Evolutionary conservation across 1,140 invertebrate species (phyloP).

Genomic region (Colletes latitarsis): DNA sequence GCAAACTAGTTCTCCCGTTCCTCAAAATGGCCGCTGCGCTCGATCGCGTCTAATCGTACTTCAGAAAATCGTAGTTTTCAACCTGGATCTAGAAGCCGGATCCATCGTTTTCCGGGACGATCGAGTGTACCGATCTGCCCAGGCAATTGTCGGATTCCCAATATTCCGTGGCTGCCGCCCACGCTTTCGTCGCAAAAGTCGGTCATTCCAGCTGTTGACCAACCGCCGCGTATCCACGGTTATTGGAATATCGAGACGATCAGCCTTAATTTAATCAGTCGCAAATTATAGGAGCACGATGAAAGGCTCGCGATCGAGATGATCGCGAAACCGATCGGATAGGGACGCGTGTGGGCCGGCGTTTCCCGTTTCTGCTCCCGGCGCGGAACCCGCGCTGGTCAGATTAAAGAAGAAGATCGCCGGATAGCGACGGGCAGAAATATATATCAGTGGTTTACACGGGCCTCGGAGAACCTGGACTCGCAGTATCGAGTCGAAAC

Average conservation of each 20-base stretch:
- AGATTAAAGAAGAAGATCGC: conserved; percentile 46
- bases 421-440: conserved; percentile 28
- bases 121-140: no score
- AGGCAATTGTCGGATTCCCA: neutral
- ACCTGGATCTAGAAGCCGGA: neutral
- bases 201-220: neutral
- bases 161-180: neutral
- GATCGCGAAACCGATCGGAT: conserved; percentile 42
- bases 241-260: conserved; percentile 6
- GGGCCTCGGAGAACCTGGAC: conserved; percentile 13
- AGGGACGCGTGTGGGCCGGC: conserved; percentile 41
- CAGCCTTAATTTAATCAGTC: conserved; percentile 28
- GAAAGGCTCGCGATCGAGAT: conserved; percentile 35
- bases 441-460: conserved; percentile 52
- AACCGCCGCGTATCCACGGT: neutral
- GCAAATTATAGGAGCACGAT: conserved; percentile 32
- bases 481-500: conserved; percentile 38
- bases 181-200: conserved; percentile 5
- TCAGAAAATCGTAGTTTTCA: neutral
- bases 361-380: conserved; percentile 43
- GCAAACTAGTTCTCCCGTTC: no score
- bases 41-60: no score
- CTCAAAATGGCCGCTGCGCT: no score
- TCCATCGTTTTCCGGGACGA: neutral
- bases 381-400: neutral